Percentiles rank a stretch among this genome's conserved stretches.
These are phyloP conservation scores for Zeugodacus cucurbitae DNA, from an alignment of 1,140 invertebrate genomes.

Conservation along the genomic window DNA sequence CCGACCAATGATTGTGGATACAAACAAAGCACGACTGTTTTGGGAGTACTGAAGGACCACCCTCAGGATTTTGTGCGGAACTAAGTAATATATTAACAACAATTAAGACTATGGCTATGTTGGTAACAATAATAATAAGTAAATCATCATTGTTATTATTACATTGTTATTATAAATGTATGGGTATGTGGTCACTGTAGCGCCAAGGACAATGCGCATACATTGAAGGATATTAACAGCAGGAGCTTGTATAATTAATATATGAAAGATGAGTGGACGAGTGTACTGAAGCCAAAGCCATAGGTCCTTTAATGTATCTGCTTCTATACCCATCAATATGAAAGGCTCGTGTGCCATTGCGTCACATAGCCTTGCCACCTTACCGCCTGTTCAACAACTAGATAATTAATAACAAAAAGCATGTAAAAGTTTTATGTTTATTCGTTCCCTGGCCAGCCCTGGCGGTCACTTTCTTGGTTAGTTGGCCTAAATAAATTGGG, in stretches of 20 bases:
- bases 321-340: too few species aligned
- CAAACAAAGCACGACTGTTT: not conserved
- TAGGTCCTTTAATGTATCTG: too few species aligned
- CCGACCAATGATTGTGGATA: not conserved
- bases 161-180: not conserved
- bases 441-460: not conserved
- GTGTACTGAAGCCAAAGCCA: too few species aligned
- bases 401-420: constrained; percentile 5
- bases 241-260: not conserved
- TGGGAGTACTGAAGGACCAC: not conserved
- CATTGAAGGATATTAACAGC: not conserved
- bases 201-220: not conserved
- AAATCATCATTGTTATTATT: not conserved
- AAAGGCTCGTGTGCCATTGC: not conserved
- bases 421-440: not conserved
- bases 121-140: not conserved
- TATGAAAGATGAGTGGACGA: too few species aligned
- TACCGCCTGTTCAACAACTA: not conserved
- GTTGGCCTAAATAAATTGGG: not conserved
- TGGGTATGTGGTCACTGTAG: not conserved
- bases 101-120: not conserved
- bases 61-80: not conserved
- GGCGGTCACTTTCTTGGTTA: not conserved
- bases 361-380: not conserved
- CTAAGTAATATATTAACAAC: not conserved